phyloP scores from a whole-genome alignment of 2,888 invertebrate genomes.

The Harmothoe impar region DNA sequence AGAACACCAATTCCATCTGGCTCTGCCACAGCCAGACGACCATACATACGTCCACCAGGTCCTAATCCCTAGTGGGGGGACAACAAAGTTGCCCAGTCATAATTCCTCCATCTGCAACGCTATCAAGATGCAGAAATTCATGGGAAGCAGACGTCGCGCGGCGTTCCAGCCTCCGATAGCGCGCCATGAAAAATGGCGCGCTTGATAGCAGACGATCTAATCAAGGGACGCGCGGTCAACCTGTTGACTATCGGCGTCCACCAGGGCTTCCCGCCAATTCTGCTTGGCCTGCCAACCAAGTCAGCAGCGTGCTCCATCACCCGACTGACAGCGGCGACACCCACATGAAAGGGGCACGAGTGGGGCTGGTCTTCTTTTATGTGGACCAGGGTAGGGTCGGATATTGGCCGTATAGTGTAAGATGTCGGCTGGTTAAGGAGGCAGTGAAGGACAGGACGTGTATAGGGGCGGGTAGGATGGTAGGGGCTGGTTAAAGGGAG shows the following conservation, averaged over 20 bases:
- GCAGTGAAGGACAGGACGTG: neutral
- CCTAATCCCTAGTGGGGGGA: neutral
- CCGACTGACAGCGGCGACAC: neutral
- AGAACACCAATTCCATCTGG: conserved; percentile 55
- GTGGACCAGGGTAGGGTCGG: neutral
- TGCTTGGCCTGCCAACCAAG: conserved; percentile 52
- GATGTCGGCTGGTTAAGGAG: neutral
- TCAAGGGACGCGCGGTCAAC: conserved; percentile 29
- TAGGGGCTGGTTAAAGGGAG: too few species aligned
- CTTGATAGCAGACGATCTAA: conserved; percentile 63
- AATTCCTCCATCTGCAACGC: conserved; percentile 54
- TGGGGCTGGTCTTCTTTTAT: neutral
- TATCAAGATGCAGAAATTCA: conserved; percentile 63
- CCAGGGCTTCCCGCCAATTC: conserved; percentile 59
- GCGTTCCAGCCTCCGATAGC: neutral
- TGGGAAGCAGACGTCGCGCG: conserved; percentile 13
- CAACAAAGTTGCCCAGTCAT: conserved; percentile 56
- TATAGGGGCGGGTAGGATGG: too few species aligned
- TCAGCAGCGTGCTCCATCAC: conserved; percentile 31
- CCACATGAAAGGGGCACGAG: conserved; percentile 46
- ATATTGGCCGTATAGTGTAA: neutral
- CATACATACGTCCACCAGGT: neutral
- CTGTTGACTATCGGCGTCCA: conserved; percentile 57
- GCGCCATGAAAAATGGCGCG: conserved; percentile 53
- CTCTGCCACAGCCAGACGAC: conserved; percentile 8